phyloP scores from a whole-genome alignment of 1,140 invertebrate genomes.

The Macrostomum lignano region DNA sequence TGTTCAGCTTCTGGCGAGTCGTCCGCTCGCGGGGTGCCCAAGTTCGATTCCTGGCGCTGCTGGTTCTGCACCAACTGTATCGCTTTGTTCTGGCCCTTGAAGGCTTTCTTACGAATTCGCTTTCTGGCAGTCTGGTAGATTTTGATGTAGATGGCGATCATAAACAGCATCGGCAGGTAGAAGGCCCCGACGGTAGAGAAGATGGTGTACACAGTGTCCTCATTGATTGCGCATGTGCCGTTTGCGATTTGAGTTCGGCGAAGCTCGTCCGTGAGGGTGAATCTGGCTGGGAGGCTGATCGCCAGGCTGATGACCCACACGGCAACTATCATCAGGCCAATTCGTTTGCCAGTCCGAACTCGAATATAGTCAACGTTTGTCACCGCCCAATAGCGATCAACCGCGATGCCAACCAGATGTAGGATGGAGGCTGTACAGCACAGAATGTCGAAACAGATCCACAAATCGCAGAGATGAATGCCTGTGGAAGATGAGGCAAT shows the following conservation, averaged over 20 bases:
- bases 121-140: constrained; percentile 34
- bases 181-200: constrained; percentile 45
- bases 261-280: constrained; percentile 18
- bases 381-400: constrained; percentile 85
- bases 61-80: too few relatives aligned
- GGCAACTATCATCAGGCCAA: constrained; percentile 58
- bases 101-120: constrained; percentile 15
- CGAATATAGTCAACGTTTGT: constrained; percentile 77
- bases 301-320: constrained; percentile 56
- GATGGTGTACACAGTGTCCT: constrained; percentile 52
- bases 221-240: constrained; percentile 49
- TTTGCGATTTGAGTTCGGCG: constrained; percentile 6
- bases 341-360: constrained; percentile 44
- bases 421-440: constrained; percentile 74
- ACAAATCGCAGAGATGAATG: constrained; percentile 18
- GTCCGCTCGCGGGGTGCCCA: too few relatives aligned
- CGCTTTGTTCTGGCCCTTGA: too few relatives aligned
- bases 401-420: constrained; percentile 66
- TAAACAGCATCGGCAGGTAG: constrained; percentile 64
- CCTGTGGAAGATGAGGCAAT: too few relatives aligned
- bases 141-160: constrained; percentile 68
- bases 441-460: constrained; percentile 62
- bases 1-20: too few relatives aligned
- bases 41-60: too few relatives aligned
- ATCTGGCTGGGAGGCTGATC: constrained; percentile 55